These are phyloP conservation scores for Amitus sp. DNA, from an alignment of 2,888 invertebrate species.

Conservation along the genomic window DNA sequence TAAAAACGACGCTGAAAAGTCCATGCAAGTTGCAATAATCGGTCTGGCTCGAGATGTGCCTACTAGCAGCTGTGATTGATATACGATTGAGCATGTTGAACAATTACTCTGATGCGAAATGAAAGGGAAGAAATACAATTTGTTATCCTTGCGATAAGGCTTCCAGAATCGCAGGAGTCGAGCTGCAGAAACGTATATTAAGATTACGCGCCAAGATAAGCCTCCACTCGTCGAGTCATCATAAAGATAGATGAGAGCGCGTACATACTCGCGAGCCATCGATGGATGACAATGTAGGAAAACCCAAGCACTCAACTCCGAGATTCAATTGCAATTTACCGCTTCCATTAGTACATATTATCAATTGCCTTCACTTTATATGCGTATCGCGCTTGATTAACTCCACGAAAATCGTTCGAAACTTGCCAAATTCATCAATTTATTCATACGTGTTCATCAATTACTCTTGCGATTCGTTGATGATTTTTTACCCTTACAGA, in stretches of 20 bases:
- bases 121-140: slow-evolving; percentile 39
- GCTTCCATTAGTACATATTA: too few species aligned
- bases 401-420: too few species aligned
- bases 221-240: slow-evolving; percentile 39
- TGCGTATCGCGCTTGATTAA: too few species aligned
- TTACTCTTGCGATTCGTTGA: too few species aligned
- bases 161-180: slow-evolving; percentile 42
- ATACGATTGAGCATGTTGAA: slow-evolving; percentile 39
- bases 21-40: slow-evolving; percentile 9
- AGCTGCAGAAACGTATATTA: slow-evolving; percentile 39
- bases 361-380: too few species aligned
- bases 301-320: slow-evolving; percentile 16
- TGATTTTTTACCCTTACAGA: too few species aligned
- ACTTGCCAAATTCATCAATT: too few species aligned
- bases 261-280: slow-evolving; percentile 28
- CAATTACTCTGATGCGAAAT: slow-evolving; percentile 33
- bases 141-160: slow-evolving; percentile 40
- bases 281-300: slow-evolving; percentile 19
- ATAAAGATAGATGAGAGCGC: slow-evolving; percentile 39
- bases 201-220: slow-evolving; percentile 38
- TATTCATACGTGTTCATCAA: too few species aligned
- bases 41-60: slow-evolving; percentile 11
- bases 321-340: too few species aligned
- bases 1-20: slow-evolving; percentile 5
- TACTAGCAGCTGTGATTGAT: slow-evolving; percentile 27